Conservation (phyloP, 2,888 invertebrate genomes). For the Bellardia bayeri region DNA sequence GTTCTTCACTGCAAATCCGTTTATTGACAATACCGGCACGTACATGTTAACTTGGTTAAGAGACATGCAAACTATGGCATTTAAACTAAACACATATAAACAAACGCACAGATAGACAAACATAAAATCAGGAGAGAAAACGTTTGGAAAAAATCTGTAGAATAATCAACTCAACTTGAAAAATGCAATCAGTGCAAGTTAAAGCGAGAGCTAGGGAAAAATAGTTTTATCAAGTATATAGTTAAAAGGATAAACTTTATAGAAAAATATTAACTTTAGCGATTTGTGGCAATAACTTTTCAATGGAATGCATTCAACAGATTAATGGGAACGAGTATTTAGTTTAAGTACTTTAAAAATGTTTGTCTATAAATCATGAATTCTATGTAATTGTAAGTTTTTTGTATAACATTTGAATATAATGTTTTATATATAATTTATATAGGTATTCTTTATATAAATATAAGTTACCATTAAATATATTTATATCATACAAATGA, state of each 20-base stretch:
- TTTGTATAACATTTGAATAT: no score
- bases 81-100: constrained; percentile 27
- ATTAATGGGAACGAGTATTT: neutral
- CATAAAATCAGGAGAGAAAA: constrained; percentile 31
- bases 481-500: no score
- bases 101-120: neutral
- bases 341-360: neutral
- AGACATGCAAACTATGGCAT: constrained; percentile 65
- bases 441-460: no score
- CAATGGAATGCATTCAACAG: neutral
- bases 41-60: constrained; percentile 63
- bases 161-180: constrained; percentile 24
- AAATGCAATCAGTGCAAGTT: constrained; percentile 39
- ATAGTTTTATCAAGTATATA: neutral
- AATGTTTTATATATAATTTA: no score
- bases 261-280: constrained; percentile 38
- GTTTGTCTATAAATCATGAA: neutral
- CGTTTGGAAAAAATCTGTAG: neutral
- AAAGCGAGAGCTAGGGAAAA: neutral
- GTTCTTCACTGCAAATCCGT: constrained; percentile 38
- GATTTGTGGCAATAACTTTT: constrained; percentile 42
- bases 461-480: no score
- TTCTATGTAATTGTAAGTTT: no score
- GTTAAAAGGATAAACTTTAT: constrained; percentile 16
- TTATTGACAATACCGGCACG: constrained; percentile 60